Conservation (phyloP, 2,797 vertebrate genomes). For the Orientallactaga sibirica region DNA sequence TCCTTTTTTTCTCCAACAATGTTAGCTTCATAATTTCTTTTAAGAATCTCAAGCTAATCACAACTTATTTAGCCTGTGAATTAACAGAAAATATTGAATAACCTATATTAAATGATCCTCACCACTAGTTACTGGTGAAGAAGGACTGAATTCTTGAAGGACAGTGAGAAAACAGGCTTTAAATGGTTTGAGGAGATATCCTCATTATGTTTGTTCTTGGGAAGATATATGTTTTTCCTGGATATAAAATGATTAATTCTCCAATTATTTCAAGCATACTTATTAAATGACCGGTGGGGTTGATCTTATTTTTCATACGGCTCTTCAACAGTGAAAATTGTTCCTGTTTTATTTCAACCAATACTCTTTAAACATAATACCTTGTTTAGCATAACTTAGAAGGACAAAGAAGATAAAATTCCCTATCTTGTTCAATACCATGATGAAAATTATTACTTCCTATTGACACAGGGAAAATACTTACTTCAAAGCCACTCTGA, state of each 20-base stretch:
- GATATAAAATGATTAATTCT: not conserved
- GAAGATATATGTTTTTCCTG: not conserved
- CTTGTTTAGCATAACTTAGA: not conserved
- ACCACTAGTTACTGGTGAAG: not conserved
- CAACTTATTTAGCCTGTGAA: not conserved
- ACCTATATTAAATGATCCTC: not conserved
- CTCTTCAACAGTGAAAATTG: not conserved
- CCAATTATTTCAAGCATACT: not conserved
- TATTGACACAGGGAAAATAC: not conserved
- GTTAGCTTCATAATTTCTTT: not conserved
- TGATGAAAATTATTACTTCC: conserved; percentile 12
- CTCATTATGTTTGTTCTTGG: not conserved
- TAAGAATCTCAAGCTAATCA: not conserved
- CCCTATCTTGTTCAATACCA: not conserved
- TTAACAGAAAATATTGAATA: not conserved
- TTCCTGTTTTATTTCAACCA: conserved; percentile 32
- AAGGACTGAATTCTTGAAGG: not conserved
- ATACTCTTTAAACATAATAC: not conserved
- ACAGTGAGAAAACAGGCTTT: not conserved
- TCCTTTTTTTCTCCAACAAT: not conserved
- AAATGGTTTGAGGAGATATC: not conserved
- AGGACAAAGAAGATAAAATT: conserved; percentile 33
- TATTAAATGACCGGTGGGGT: not conserved
- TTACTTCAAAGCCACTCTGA: not conserved
- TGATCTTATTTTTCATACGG: not conserved